phyloP scores from a whole-genome alignment of 2,797 vertebrate genomes.

The Sebastes taczanowskii region DNA sequence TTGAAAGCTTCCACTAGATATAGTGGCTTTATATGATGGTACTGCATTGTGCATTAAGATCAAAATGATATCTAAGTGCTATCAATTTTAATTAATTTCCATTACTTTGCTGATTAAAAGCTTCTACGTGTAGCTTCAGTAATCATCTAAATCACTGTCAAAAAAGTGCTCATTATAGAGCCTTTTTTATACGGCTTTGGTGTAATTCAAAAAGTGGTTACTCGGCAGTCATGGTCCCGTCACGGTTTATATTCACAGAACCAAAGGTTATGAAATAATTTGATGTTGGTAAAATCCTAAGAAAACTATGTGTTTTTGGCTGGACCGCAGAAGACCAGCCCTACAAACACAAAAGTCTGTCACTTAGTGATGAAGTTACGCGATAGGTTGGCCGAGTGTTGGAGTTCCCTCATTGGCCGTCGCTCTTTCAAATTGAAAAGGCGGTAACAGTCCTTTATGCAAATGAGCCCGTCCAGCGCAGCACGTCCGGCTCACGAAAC shows the following conservation, averaged over 20 bases:
- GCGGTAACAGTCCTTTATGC: too few relatives aligned
- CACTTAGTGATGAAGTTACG: too few relatives aligned
- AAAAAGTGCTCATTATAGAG: not conserved
- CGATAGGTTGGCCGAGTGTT: too few relatives aligned
- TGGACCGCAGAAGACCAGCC: too few relatives aligned
- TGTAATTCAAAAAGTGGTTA: not conserved
- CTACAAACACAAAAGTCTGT: too few relatives aligned
- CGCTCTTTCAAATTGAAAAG: too few relatives aligned
- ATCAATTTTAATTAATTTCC: not conserved
- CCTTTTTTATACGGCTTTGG: not conserved
- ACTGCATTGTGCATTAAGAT: not conserved
- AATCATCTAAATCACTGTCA: not conserved
- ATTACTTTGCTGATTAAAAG: not conserved
- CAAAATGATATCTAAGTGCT: not conserved
- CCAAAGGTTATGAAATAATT: not conserved
- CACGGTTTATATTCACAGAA: not conserved
- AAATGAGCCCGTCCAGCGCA: too few relatives aligned
- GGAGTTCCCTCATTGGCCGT: too few relatives aligned
- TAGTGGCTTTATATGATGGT: not conserved
- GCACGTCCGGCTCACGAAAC: fast-evolving
- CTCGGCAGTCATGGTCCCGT: not conserved
- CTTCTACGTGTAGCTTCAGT: not conserved
- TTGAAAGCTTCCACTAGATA: not conserved
- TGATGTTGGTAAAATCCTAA: not conserved
- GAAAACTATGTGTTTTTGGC: not conserved